Base-by-base conservation (phyloP, 2,113 vertebrate genomes). In the Upupa epops region DNA sequence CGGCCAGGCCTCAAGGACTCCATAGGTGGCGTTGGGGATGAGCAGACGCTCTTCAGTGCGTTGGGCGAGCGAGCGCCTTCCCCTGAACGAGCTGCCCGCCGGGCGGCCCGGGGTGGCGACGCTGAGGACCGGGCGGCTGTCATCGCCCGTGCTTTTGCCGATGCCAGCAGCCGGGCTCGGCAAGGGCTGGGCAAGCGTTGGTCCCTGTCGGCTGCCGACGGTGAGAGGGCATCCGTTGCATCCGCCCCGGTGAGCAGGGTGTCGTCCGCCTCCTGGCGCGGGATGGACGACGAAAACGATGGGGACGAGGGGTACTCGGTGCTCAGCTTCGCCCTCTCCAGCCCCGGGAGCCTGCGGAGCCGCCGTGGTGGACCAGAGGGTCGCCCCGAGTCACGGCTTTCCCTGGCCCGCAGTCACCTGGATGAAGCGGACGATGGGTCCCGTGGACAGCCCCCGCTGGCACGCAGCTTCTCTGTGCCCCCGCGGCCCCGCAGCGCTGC, bases 401-500 rank as follows among this genome's bases (percentile, higher is more conserved):
- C 98, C 2, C 51, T 98, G 69, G 96, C 97, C 58, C 98, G 94
- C 58, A 98, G 98, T 96, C 97, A 86, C 52, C 95, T 98, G 65
- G 98, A 98, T 4, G 98, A 98, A 72, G 98, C 97, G 66, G 98
- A 98, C 4, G 98, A 99, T 5, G 69, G 72, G 17, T 97, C 97
- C 13, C 97, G 96, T 48, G 98, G 98, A 94, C 98, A 98, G 70
- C 98, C 97, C 9, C 96, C 98, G 2, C 90, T 97, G 16, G 98
- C 98, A 19, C 98, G 99, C 83, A 99, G 99, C 37, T 90, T 99
- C 56, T 99, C 99, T 0, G 98, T 99, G 96, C 99, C 99, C 11
- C 99, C 98, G 0, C 98, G 96, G 81, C 97, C 97, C 21, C 98
- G 97, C 63, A 96, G 96, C 6, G 89, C 97, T 0, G 25, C 94